Percentiles rank a stretch among this genome's conserved stretches.
phyloP scores from a whole-genome alignment of 2,888 invertebrate genomes.

The Cacoxenus indagator region DNA sequence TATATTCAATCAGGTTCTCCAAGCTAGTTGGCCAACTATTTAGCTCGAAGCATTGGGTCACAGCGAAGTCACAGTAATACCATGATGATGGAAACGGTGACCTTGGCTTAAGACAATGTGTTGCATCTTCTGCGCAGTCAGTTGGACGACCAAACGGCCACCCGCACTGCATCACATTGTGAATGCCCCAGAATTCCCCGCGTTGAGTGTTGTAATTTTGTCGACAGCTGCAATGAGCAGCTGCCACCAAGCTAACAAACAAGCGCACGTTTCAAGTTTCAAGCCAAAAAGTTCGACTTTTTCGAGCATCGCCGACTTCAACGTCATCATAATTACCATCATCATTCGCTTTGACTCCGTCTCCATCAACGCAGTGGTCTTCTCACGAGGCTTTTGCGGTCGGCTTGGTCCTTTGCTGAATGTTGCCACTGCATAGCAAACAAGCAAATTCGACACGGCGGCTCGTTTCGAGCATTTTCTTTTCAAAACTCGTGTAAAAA shows the following conservation, averaged over 20 bases:
- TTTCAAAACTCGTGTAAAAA: slow-evolving; percentile 58
- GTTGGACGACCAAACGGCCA: slow-evolving; percentile 3
- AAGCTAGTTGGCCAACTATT: slow-evolving; percentile 50
- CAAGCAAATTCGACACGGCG: not conserved
- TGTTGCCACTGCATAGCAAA: not conserved
- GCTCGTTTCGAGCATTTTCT: slow-evolving; percentile 36
- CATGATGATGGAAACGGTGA: slow-evolving; percentile 23
- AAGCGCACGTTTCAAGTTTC: not conserved
- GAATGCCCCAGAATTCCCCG: slow-evolving; percentile 40
- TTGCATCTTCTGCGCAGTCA: no score
- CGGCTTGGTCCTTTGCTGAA: slow-evolving; percentile 43
- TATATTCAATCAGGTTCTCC: slow-evolving; percentile 36
- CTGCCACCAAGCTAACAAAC: slow-evolving; percentile 40
- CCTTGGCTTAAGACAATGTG: slow-evolving; percentile 4
- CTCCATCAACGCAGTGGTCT: slow-evolving; percentile 38
- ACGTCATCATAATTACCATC: not conserved
- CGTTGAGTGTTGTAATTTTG: not conserved
- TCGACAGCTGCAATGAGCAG: slow-evolving; percentile 57
- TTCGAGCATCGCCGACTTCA: slow-evolving; percentile 6
- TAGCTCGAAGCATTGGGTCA: slow-evolving; percentile 2
- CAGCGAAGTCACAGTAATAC: slow-evolving; percentile 27
- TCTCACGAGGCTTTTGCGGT: slow-evolving; percentile 60
- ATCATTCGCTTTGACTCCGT: slow-evolving; percentile 33
- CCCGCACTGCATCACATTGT: slow-evolving; percentile 56
- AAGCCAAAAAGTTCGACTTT: not conserved